A percentile compares a stretch with the other conserved stretches of the same genome.
Evolutionary conservation across 1,140 invertebrate genomes (phyloP).

Genomic region (Rhyzopertha dominica): DNA sequence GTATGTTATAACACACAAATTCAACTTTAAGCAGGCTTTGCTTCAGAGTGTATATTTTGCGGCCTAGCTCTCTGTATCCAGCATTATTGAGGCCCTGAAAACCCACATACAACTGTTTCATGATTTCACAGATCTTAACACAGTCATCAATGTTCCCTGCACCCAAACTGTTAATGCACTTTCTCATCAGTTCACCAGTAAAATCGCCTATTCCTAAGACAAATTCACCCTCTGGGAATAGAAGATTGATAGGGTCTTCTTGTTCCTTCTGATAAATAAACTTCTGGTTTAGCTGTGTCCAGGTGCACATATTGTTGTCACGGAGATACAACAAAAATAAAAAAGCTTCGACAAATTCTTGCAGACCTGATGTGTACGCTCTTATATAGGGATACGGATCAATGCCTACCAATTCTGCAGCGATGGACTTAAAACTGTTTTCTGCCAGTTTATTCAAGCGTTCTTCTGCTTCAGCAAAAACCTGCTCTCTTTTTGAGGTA

Average conservation of each 20-base stretch:
- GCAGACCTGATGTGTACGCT: slow-evolving; percentile 72
- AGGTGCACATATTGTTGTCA: slow-evolving; percentile 44
- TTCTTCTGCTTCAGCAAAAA: slow-evolving; percentile 62
- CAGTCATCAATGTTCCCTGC: slow-evolving; percentile 72
- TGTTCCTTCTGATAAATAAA: slow-evolving; percentile 41
- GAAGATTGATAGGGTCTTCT: slow-evolving; percentile 20
- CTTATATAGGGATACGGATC: slow-evolving; percentile 70
- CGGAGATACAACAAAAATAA: slow-evolving; percentile 68
- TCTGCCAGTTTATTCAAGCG: slow-evolving; percentile 58
- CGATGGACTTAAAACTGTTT: slow-evolving; percentile 62
- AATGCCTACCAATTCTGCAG: slow-evolving; percentile 63
- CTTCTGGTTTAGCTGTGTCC: slow-evolving; percentile 47
- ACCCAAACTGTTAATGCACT: slow-evolving; percentile 78
- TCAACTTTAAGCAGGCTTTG: slow-evolving; percentile 79
- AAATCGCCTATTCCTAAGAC: slow-evolving; percentile 83
- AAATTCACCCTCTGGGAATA: slow-evolving; percentile 62
- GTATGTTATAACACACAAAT: slow-evolving; percentile 76
- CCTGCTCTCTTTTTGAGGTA: slow-evolving; percentile 50
- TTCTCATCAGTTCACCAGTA: slow-evolving; percentile 86
- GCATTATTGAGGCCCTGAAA: slow-evolving; percentile 54
- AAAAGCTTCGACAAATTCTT: slow-evolving; percentile 84
- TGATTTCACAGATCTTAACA: slow-evolving; percentile 64
- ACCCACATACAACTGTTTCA: slow-evolving; percentile 67
- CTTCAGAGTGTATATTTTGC: slow-evolving; percentile 66
- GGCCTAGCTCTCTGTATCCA: slow-evolving; percentile 61